A percentile compares a stretch with the other conserved stretches of the same genome.
These are phyloP conservation scores for Pollenia amentaria DNA, from an alignment of 2,888 invertebrate genomes.

Conservation along the genomic window DNA sequence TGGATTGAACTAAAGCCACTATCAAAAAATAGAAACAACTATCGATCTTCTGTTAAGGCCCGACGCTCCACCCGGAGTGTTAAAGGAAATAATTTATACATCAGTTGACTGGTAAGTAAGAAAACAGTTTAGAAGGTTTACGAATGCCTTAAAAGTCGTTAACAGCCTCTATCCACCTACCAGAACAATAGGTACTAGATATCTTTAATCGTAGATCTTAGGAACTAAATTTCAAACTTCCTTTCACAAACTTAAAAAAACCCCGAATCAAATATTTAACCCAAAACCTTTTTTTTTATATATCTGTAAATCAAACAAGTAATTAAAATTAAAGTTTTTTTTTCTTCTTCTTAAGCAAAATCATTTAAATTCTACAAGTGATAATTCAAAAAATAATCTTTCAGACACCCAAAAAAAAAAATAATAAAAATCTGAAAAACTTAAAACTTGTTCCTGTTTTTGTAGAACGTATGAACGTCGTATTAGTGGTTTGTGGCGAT, in stretches of 20 bases:
- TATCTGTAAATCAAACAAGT: conserved; percentile 41
- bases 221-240: too few species aligned
- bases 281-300: conserved; percentile 7
- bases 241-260: neutral
- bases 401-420: conserved; percentile 27
- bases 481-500: conserved; percentile 65
- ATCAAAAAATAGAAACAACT: too few species aligned
- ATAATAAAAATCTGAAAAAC: conserved; percentile 1
- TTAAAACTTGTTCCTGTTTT: conserved; percentile 45
- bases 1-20: too few species aligned
- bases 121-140: too few species aligned
- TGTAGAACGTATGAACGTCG: conserved; percentile 3
- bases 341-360: conserved; percentile 27
- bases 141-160: too few species aligned
- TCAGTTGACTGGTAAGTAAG: too few species aligned
- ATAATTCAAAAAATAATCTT: conserved; percentile 64
- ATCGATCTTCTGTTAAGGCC: too few species aligned
- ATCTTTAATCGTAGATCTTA: too few species aligned
- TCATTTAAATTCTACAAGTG: conserved; percentile 64
- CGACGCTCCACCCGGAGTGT: too few species aligned
- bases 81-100: too few species aligned
- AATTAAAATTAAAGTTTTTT: conserved; percentile 46
- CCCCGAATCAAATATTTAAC: neutral
- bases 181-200: too few species aligned
- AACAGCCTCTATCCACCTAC: too few species aligned